These are phyloP conservation scores for Drosophila kikkawai DNA, from an alignment of 1,140 invertebrate genomes.

Conservation along the genomic window DNA sequence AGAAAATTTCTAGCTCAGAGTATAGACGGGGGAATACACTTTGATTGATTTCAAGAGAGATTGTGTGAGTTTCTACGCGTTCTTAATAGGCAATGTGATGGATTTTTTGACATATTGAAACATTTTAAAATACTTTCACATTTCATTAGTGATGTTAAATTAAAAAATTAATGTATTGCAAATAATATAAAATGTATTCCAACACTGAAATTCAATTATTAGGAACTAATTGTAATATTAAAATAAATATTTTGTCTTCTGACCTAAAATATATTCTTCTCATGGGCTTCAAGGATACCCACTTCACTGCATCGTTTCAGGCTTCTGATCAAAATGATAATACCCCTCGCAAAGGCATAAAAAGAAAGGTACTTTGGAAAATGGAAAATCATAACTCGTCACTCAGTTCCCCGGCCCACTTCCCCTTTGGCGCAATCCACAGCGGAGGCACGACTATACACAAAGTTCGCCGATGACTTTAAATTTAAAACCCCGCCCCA, in stretches of 20 bases:
- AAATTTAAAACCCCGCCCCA: slow-evolving; percentile 55
- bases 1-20: background rate
- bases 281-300: background rate
- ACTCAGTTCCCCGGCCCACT: slow-evolving; percentile 24
- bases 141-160: background rate
- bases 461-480: slow-evolving; percentile 56
- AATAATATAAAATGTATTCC: too few relatives aligned
- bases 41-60: background rate
- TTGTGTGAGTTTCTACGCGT: background rate
- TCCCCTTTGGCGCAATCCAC: slow-evolving; percentile 17
- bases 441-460: slow-evolving; percentile 59
- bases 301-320: background rate
- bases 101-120: background rate
- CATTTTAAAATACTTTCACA: background rate
- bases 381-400: slow-evolving; percentile 76
- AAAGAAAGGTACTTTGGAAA: slow-evolving; percentile 51
- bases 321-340: too few relatives aligned
- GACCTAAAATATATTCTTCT: background rate
- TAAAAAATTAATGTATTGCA: background rate
- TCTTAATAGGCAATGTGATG: background rate
- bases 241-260: too few relatives aligned
- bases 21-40: slow-evolving; percentile 1
- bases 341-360: slow-evolving; percentile 2
- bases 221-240: too few relatives aligned
- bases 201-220: background rate